Base-by-base conservation (phyloP, 2,888 invertebrate genomes). In the Hoplodrina ambigua region DNA sequence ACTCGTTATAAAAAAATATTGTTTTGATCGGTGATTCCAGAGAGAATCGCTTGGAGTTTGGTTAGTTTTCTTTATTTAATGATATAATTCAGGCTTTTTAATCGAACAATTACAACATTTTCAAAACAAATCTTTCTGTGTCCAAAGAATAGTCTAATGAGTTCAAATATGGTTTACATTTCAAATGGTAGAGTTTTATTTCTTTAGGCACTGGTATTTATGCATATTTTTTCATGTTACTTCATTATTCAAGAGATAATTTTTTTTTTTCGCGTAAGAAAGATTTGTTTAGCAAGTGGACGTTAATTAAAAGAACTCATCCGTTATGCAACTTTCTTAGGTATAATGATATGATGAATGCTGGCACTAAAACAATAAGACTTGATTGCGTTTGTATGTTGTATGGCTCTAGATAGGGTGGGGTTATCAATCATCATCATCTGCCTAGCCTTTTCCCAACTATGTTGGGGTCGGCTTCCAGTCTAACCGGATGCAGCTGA, bases 31-130 rank as follows among this genome's bases (percentile, higher is more conserved):
- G 41, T 17, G 46, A 46, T 46, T 46, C 46, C 46, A 15, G 46
- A 46, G 17, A 46, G 46, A 46, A 17, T 46, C 46, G 17, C 17
- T 60, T 33, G 60, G 78, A 53, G 44, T 58, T 69, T 60, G 72
- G 69, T 77, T 69, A 69, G 63, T 46, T 46, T 46, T 46, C 17
- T 46, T 13, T 50, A 13, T 49, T 13, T 41, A 10, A 11, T 55
- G 3, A 7, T 44, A 15, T 52, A 30, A 11, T 11, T 30, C 0
- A 13, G 8, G 7, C 41, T 52, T 44, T 37, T 46, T 13, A 41
- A 0, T 17, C 19, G 0, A 11, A 19, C 3, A n/a, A 57, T 33
- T 20, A 11, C 4, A 30, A 7, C 10, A 19, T 20, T n/a, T 6
- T 64, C 13, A 44, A 4, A 37, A 4, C 11, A 37, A 37, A 62